phyloP scores from a whole-genome alignment of 2,888 invertebrate species.

The Eugnorisma glareosa region DNA sequence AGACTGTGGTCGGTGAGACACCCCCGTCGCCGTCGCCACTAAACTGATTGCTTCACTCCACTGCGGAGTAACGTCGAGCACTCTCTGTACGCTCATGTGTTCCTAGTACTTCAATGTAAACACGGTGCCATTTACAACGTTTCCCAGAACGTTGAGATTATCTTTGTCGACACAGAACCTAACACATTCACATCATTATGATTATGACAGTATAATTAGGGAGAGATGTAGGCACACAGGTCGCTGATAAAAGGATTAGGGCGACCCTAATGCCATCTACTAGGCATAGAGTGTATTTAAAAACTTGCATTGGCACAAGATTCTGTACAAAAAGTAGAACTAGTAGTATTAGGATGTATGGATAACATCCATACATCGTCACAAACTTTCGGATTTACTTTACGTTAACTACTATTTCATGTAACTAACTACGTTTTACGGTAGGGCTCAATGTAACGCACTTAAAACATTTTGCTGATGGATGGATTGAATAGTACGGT shows the following conservation, averaged over 20 bases:
- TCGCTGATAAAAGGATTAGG: not conserved
- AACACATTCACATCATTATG: conserved; percentile 9
- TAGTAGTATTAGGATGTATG: no score
- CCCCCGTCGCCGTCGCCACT: no score
- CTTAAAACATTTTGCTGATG: no score
- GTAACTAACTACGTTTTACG: no score
- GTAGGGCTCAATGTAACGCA: no score
- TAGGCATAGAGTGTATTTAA: no score
- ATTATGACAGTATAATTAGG: not conserved
- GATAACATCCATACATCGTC: no score
- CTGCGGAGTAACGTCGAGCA: not conserved
- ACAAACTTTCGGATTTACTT: no score
- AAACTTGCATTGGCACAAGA: not conserved
- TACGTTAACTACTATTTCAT: no score
- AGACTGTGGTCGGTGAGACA: no score
- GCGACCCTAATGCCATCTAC: not conserved
- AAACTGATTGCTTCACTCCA: not conserved
- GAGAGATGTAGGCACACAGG: not conserved
- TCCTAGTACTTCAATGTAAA: conserved; percentile 42
- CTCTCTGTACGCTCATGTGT: conserved; percentile 15
- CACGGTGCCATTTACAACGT: conserved; percentile 20
- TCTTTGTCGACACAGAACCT: conserved; percentile 14
- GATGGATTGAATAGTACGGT: no score
- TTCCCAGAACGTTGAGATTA: conserved; percentile 16
- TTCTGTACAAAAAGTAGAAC: not conserved